A percentile compares a stretch with the other conserved stretches of the same genome.
phyloP scores from a whole-genome alignment of 2,797 vertebrate species.

The Dryobates pubescens region DNA sequence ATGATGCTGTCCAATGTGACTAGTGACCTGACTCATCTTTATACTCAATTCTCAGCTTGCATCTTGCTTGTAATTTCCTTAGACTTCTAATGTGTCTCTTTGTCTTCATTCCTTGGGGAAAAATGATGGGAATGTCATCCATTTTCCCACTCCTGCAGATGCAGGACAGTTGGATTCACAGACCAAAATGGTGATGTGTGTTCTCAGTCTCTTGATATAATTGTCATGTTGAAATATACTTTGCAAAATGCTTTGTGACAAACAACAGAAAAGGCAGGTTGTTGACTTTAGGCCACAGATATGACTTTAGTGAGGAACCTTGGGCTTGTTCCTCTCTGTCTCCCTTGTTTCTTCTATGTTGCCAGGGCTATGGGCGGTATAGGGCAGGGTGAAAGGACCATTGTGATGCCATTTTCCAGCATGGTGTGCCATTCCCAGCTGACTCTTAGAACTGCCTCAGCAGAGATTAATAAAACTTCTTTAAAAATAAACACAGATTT shows the following conservation, averaged over 20 bases:
- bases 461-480: neutral
- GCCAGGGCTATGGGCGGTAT: neutral
- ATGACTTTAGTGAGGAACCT: neutral
- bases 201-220: neutral
- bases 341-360: neutral
- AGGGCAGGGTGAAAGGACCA: neutral
- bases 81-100: neutral
- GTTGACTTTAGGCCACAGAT: neutral
- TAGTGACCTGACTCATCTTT: neutral
- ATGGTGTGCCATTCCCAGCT: neutral
- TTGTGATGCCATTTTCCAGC: neutral
- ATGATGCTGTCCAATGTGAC: neutral
- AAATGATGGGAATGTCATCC: neutral
- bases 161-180: neutral
- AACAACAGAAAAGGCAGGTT: neutral
- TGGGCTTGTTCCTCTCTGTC: rapidly evolving
- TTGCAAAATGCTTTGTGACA: neutral
- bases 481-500: neutral
- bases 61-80: neutral
- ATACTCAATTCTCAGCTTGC: neutral
- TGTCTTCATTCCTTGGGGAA: neutral
- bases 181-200: neutral
- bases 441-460: neutral
- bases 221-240: neutral
- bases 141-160: neutral